Conservation (phyloP, 2,113 vertebrate genomes). For the Fregata magnificens region DNA sequence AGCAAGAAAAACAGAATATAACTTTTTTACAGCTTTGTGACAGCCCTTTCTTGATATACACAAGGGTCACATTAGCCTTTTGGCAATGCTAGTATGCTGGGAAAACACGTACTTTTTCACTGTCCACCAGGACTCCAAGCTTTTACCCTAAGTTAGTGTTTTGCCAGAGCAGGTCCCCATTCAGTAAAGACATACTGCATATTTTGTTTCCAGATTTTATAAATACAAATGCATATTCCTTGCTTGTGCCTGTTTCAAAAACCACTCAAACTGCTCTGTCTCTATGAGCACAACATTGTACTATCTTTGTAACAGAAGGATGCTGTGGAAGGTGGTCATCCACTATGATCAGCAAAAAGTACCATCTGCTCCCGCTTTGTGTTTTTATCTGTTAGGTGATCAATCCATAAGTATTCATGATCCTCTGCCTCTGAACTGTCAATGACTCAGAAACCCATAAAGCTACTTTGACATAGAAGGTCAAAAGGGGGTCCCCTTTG, state of each 20-base stretch:
- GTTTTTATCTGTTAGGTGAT: background rate
- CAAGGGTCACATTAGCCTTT: background rate
- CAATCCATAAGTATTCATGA: background rate
- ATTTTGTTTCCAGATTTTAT: background rate
- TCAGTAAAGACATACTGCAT: background rate
- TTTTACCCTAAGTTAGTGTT: background rate
- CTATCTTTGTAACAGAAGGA: background rate
- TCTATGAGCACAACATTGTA: background rate
- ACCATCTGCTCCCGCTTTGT: background rate
- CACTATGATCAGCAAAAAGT: background rate
- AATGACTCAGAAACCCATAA: background rate
- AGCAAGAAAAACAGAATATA: background rate
- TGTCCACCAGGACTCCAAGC: background rate
- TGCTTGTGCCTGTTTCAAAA: background rate
- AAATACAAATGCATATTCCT: background rate
- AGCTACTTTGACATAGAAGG: background rate
- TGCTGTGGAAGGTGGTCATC: background rate
- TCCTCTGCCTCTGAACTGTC: background rate
- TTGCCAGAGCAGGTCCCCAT: background rate
- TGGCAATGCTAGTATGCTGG: background rate
- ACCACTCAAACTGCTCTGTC: background rate
- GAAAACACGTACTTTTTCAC: background rate
- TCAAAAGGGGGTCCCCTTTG: background rate
- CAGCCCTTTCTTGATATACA: background rate
- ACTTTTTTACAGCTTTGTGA: background rate